These are phyloP conservation scores for Podotricha telesiphe DNA, from an alignment of 2,888 invertebrate genomes.

Conservation along the genomic window DNA sequence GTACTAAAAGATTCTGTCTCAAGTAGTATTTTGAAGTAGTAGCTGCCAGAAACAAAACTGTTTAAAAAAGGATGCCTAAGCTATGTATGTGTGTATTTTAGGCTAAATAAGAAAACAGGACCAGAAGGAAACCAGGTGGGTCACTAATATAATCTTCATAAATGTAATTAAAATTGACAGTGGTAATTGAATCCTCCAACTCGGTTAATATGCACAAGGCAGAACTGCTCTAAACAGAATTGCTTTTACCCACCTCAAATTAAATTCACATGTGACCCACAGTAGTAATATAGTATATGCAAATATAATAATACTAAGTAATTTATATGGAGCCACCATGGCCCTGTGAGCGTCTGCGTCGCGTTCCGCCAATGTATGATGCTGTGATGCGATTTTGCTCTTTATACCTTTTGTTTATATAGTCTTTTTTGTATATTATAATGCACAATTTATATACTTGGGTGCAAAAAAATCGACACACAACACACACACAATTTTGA, in stretches of 20 bases:
- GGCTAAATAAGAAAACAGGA: neutral
- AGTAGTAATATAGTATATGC: neutral
- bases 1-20: too few species aligned
- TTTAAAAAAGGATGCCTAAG: neutral
- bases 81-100: neutral
- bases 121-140: neutral
- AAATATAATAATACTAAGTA: neutral
- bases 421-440: too few species aligned
- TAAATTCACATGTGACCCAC: neutral
- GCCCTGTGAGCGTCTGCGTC: too few species aligned
- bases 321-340: too few species aligned
- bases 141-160: neutral
- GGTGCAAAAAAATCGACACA: too few species aligned
- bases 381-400: too few species aligned
- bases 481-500: too few species aligned
- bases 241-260: slow-evolving; percentile 19
- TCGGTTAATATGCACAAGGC: slow-evolving; percentile 12
- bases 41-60: too few species aligned
- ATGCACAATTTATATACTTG: too few species aligned
- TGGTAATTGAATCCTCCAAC: neutral
- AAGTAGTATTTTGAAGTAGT: too few species aligned
- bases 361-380: too few species aligned
- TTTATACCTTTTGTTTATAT: too few species aligned
- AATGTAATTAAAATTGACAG: slow-evolving; percentile 10
- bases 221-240: slow-evolving; percentile 4